Evolutionary conservation across 2,113 vertebrate species (phyloP).

Genomic region (Salminus brasiliensis): DNA sequence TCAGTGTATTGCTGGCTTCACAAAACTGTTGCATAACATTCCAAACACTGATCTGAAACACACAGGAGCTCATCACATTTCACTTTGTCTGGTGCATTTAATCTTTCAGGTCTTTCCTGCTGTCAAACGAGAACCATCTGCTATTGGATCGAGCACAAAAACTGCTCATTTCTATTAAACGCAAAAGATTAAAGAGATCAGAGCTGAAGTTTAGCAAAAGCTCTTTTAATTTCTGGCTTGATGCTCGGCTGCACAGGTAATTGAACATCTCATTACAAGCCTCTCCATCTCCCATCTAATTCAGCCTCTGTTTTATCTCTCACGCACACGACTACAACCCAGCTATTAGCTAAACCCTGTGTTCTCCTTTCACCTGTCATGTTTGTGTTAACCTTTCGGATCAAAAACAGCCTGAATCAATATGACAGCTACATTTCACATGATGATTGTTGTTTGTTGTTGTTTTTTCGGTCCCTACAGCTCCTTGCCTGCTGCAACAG

Average conservation of each 20-base stretch:
- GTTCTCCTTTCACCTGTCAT: neutral
- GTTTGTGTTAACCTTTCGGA: neutral
- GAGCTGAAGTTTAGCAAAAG: slow-evolving; percentile 44
- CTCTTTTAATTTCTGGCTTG: slow-evolving; percentile 43
- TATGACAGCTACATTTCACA: neutral
- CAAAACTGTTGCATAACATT: neutral
- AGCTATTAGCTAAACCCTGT: neutral
- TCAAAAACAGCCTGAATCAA: neutral
- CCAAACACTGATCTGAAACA: neutral
- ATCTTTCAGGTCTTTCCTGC: slow-evolving; percentile 3
- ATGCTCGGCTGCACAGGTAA: slow-evolving; percentile 40
- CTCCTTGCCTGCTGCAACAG: neutral
- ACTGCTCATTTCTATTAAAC: neutral
- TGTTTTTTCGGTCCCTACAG: neutral
- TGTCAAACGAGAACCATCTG: neutral
- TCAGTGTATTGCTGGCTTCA: neutral
- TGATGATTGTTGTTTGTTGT: neutral
- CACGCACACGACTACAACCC: neutral
- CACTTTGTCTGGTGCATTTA: neutral
- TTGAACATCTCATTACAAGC: slow-evolving; percentile 42
- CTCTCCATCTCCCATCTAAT: slow-evolving; percentile 20
- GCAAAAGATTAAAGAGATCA: slow-evolving; percentile 37
- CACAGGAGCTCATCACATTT: neutral
- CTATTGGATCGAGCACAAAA: slow-evolving; percentile 14
- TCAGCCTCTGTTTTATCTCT: slow-evolving; percentile 35